These are phyloP conservation scores for Tachysurus vachellii DNA, from an alignment of 2,113 vertebrate genomes.

Conservation along the genomic window DNA sequence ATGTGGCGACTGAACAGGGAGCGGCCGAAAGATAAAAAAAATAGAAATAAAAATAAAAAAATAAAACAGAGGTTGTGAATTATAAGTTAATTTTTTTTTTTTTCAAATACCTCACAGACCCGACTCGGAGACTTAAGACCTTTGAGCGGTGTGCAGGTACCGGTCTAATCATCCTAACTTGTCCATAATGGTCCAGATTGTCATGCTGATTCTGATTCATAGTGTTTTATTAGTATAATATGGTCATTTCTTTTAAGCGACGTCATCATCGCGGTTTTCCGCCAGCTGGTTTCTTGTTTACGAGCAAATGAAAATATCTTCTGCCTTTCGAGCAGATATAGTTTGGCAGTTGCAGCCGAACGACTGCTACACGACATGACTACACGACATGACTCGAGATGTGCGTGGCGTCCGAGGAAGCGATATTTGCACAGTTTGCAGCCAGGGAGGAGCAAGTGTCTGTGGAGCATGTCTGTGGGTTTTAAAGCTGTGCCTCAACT, in stretches of 20 bases:
- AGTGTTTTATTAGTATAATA: background rate
- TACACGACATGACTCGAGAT: background rate
- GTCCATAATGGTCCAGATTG: background rate
- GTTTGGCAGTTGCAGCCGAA: background rate
- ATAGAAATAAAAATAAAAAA: too few relatives aligned
- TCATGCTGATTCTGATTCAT: background rate
- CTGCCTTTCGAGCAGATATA: background rate
- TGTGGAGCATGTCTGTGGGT: background rate
- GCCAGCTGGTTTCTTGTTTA: background rate
- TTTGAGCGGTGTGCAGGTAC: background rate
- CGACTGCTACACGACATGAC: background rate
- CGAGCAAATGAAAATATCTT: background rate
- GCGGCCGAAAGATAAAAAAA: too few relatives aligned
- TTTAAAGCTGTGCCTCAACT: constrained; percentile 12
- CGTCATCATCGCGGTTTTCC: background rate
- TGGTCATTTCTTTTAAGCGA: background rate
- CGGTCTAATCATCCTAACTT: background rate
- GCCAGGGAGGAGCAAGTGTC: background rate
- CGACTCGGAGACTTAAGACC: background rate
- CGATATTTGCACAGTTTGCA: background rate
- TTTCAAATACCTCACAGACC: background rate
- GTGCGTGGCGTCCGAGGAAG: background rate
- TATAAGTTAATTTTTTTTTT: background rate
- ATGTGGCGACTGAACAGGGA: too few relatives aligned
- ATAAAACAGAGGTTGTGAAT: too few relatives aligned